Evolutionary conservation across 2,888 invertebrate genomes (phyloP).

Genomic region (Trachelus stipa): DNA sequence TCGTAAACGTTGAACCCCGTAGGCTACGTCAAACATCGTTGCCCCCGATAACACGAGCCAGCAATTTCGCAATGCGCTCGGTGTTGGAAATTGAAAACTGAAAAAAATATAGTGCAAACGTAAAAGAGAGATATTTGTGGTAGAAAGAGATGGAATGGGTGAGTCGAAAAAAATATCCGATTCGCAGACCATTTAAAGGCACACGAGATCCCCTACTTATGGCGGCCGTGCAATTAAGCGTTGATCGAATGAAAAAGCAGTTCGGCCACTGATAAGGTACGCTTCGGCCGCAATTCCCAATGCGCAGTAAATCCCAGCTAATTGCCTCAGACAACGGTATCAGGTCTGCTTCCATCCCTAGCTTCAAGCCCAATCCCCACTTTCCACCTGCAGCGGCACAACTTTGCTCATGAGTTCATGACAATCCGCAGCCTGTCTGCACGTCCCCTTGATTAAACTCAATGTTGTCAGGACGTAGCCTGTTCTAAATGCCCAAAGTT

Average conservation of each 20-base stretch:
- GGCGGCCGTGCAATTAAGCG: slow-evolving; percentile 19
- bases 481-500: slow-evolving; percentile 22
- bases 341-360: neutral
- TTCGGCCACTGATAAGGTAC: slow-evolving; percentile 17
- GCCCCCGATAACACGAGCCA: neutral
- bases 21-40: neutral
- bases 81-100: neutral
- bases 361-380: slow-evolving; percentile 12
- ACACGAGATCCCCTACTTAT: neutral
- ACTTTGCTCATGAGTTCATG: neutral
- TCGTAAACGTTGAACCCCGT: neutral
- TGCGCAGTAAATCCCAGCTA: slow-evolving; percentile 45
- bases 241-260: slow-evolving; percentile 26
- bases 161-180: neutral
- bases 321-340: slow-evolving; percentile 38
- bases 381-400: slow-evolving; percentile 28
- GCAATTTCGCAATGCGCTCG: neutral
- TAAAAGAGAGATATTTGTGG: neutral
- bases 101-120: neutral
- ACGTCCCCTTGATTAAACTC: slow-evolving; percentile 41
- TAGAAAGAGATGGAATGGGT: neutral
- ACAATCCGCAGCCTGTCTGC: slow-evolving; percentile 33
- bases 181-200: neutral
- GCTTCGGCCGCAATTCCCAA: slow-evolving; percentile 13
- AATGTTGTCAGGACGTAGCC: slow-evolving; percentile 28